Percentiles rank a stretch among this genome's conserved stretches.
Evolutionary conservation across 2,113 vertebrate genomes (phyloP).

Genomic region (Crocuta crocuta): DNA sequence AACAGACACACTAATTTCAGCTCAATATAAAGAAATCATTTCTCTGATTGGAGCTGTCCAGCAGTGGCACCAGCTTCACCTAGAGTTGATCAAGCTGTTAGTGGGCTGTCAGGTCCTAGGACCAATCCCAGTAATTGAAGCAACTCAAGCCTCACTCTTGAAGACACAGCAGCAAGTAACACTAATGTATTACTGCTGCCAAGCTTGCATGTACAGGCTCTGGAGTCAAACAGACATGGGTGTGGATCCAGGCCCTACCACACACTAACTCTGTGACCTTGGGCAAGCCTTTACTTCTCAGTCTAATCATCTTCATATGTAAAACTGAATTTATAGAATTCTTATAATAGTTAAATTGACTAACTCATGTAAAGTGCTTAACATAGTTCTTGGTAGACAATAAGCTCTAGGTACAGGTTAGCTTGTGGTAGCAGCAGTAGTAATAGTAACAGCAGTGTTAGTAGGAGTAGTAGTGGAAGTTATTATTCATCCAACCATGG

Average conservation of each 20-base stretch:
- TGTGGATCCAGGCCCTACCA: not conserved
- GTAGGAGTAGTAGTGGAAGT: not conserved
- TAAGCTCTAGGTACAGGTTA: not conserved
- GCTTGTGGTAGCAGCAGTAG: not conserved
- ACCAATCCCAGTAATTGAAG: not conserved
- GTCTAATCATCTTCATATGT: not conserved
- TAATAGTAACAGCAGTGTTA: not conserved
- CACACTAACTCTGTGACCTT: not conserved
- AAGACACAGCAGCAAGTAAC: not conserved
- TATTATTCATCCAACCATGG: slow-evolving; percentile 12
- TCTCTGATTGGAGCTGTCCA: not conserved
- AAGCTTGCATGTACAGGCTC: not conserved
- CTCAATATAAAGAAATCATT: not conserved
- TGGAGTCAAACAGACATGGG: not conserved
- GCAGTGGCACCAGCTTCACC: not conserved
- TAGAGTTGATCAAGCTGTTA: not conserved
- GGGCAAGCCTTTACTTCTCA: not conserved
- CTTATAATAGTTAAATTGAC: not conserved
- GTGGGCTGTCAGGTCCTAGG: not conserved
- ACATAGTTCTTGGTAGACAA: not conserved
- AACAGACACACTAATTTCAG: not conserved
- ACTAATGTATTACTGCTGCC: not conserved
- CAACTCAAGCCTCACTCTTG: not conserved
- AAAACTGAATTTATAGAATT: not conserved
- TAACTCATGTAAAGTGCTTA: not conserved